Evolutionary conservation across 2,113 vertebrate species (phyloP).

Genomic region (Cyanoramphus novaezelandiae): DNA sequence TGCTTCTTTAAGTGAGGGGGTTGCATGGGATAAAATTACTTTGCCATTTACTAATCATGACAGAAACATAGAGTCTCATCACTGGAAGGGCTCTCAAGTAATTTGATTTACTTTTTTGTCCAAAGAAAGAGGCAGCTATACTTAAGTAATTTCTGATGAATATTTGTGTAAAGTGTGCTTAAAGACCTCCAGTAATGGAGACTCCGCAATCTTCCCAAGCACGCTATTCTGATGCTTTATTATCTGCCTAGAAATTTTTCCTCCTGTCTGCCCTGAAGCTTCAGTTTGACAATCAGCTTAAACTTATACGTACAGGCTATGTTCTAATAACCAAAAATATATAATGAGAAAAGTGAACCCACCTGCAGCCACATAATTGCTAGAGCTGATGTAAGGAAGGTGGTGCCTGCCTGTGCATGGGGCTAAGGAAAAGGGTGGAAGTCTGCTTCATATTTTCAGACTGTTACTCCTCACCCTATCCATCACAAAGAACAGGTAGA

Average conservation of each 20-base stretch:
- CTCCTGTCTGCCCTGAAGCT: neutral
- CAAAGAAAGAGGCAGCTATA: neutral
- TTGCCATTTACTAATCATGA: neutral
- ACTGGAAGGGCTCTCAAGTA: neutral
- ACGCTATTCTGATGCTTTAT: slow-evolving; percentile 8
- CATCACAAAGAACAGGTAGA: neutral
- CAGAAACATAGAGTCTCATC: neutral
- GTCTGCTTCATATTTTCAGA: neutral
- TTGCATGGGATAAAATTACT: neutral
- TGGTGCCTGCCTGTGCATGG: rapidly evolving
- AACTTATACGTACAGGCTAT: neutral
- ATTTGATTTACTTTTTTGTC: slow-evolving; percentile 2
- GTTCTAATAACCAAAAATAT: neutral
- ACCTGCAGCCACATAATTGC: neutral
- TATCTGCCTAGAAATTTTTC: slow-evolving; percentile 8
- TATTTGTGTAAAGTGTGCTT: neutral
- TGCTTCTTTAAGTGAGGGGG: neutral
- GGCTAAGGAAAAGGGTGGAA: neutral
- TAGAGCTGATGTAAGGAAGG: neutral
- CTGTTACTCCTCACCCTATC: neutral
- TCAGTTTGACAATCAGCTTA: slow-evolving; percentile 29
- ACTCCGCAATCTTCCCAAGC: neutral
- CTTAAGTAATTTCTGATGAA: neutral
- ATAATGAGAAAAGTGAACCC: neutral
- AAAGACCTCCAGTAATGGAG: neutral